Base-by-base conservation (phyloP, 2,888 invertebrate genomes). In the Cheilosia pagana region DNA sequence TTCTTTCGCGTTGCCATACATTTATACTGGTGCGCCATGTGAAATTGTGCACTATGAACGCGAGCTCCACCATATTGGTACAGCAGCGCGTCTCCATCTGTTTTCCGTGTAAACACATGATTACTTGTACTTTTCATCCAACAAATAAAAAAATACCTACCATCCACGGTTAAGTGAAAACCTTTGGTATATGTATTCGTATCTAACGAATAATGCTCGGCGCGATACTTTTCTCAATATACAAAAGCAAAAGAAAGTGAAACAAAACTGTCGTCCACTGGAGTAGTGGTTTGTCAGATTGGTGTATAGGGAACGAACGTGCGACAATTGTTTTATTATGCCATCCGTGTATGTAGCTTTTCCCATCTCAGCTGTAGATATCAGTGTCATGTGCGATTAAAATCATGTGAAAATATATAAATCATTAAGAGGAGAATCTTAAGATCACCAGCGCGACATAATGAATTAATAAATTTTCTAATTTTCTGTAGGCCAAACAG, bases 161-260 rank as follows among this genome's bases (percentile, higher is more conserved):
- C 43, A 67, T 28, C 28, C 48, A 39, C 19, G 41, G 14, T 41
- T 62, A 50, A 71, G 77, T 78, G 77, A 78, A 77, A 78, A 55
- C 77, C 77, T 78, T 78, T 71, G 77, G 53, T 65, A 65, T 53
- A 8, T 28, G 28, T 28, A 28, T 28, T 28, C 8, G 71, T 48
- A 62, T 21, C 35, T 50, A 28, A 25, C 43, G 70, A 74, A 74
- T 74, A 78, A 63, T 72, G 63, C 68, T 67, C 19, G 23, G 62
- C 72, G 68, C 65, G 74, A 50, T 50, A 41, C n/a, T 19, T 74
- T 83, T 60, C 59, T 35, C 59, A 74, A 83, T 83, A 83, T 83
- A 75, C 74, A 83, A 74, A 83, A 79, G 48, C 57, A 81, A 83
- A 83, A 83, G 83, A 83, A 83, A 83, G 83, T 83, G 74, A 83